Evolutionary conservation across 2,888 invertebrate genomes (phyloP).

Genomic region (Caenorhabditis becei): DNA sequence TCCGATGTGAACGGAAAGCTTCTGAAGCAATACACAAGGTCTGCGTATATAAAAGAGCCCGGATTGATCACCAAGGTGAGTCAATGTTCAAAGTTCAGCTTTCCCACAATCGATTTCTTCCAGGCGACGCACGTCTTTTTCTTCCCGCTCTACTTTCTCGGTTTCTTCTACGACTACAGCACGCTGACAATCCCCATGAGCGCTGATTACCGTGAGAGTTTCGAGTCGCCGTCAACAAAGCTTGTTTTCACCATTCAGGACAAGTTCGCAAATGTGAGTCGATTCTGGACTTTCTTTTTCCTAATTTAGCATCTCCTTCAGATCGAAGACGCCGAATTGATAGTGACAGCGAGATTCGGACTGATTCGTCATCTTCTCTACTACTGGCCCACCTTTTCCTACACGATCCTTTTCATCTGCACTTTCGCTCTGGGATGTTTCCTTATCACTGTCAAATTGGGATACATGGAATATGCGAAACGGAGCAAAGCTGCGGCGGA

Average conservation of each 20-base stretch:
- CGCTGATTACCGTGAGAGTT: slow-evolving; percentile 62
- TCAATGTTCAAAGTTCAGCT: not conserved
- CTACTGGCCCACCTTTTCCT: slow-evolving; percentile 74
- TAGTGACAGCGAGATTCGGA: slow-evolving; percentile 75
- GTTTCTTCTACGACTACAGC: slow-evolving; percentile 71
- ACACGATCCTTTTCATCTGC: slow-evolving; percentile 54
- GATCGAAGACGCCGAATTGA: slow-evolving; percentile 69
- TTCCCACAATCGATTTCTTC: not conserved
- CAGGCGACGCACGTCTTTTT: slow-evolving; percentile 60
- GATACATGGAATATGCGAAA: slow-evolving; percentile 23
- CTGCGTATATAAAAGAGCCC: slow-evolving; percentile 65
- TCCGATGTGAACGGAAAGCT: slow-evolving; percentile 52
- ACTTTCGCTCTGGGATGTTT: slow-evolving; percentile 31
- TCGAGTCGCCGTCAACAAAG: slow-evolving; percentile 53
- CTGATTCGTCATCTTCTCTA: slow-evolving; percentile 73
- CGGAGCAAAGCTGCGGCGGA: slow-evolving; percentile 8
- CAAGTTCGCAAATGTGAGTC: slow-evolving; percentile 75
- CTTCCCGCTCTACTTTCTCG: slow-evolving; percentile 76
- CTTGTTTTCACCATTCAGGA: slow-evolving; percentile 76
- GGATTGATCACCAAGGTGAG: slow-evolving; percentile 54
- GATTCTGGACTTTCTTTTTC: slow-evolving; percentile 5
- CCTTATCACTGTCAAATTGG: slow-evolving; percentile 31
- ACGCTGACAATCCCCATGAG: slow-evolving; percentile 57
- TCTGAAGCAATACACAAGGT: slow-evolving; percentile 61
- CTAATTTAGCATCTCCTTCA: slow-evolving; percentile 39